Evolutionary conservation across 2,113 vertebrate genomes (phyloP), one percentile per base, ranked within the genome.

Genomic region (Talpa occidentalis): DNA sequence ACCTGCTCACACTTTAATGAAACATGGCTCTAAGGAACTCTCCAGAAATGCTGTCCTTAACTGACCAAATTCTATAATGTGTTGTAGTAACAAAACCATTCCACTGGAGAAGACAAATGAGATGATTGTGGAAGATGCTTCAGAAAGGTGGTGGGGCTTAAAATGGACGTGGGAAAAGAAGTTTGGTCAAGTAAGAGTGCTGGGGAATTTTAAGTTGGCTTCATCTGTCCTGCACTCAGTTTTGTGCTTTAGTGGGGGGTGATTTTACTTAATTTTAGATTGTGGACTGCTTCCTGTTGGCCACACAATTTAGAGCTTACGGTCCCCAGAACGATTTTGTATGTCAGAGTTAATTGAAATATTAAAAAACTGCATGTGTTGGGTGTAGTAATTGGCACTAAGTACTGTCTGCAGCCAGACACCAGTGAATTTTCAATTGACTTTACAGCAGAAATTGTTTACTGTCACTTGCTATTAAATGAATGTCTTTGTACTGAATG

Each of bases 351-450:
- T 96, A 94, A 93, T 15, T 89, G 84, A 80, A 96, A 92, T 74
- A 67, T 56, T 95, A 62, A 84, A 92, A 97, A 96, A 83, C 9
- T 72, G 22, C 19, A 6, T 35, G 3, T 76, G 37, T 94, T 56
- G 47, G 10, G 0, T 82, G 5, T 90, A 81, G 32, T 93, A 95
- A 89, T 86, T 96, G 72, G 49, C 26, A 40, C 44, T 79, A 95
- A 96, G 32, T 94, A 37, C 77, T 95, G 3, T 97, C 35, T 66
- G 49, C 94, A 95, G 72, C 56, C 85, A 87, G 64, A 96, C 66
- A 26, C 44, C 15, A 77, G 66, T 79, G 54, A 76, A 92, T 97
- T 97, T 95, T 97, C 83, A 96, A 2, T 84, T 94, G 91, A 88
- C 12, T 44, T 94, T 69, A 93, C 90, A 90, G 22, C 24, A 69